Conservation (phyloP, 23 tunicate species). For the Ciona savignyi region DNA sequence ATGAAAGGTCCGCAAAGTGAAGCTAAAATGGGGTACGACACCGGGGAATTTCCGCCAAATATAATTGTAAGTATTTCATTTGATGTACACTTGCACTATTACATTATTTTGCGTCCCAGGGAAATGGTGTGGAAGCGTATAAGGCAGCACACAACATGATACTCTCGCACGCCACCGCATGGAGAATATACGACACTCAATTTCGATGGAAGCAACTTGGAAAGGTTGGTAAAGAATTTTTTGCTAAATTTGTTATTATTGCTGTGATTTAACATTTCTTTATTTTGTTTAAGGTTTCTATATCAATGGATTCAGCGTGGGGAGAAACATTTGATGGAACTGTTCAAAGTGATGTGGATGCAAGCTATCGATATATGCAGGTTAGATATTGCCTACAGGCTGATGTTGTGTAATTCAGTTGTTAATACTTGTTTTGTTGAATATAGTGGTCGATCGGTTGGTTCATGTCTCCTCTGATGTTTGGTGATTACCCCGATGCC, state of each 20-base stretch:
- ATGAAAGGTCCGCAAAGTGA: constrained; percentile 70
- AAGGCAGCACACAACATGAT: constrained; percentile 91
- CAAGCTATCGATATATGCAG: constrained; percentile 79
- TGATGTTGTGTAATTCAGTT: no score
- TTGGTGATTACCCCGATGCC: constrained; percentile 83
- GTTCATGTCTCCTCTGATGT: constrained; percentile 75
- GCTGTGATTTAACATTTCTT: no score
- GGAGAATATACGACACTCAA: constrained; percentile 61
- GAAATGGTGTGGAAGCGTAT: constrained; percentile 46
- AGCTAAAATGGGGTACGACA: constrained; percentile 70
- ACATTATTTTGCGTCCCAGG: no score
- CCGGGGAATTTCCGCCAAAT: constrained; percentile 75
- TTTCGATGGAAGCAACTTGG: constrained; percentile 58
- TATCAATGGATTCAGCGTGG: constrained; percentile 72
- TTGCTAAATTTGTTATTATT: no score
- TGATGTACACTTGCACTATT: no score
- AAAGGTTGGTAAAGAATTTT: constrained; percentile 66
- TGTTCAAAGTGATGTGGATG: constrained; percentile 67
- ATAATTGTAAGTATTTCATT: constrained; percentile 41
- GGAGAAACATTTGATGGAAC: constrained; percentile 79
- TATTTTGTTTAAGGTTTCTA: constrained; percentile 45
- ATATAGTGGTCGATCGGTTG: constrained; percentile 98
- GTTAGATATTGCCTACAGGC: constrained; percentile 2
- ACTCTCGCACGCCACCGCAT: constrained; percentile 85
- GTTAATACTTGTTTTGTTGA: neutral